Evolutionary conservation across 2,888 invertebrate genomes (phyloP).

Genomic region (Agrypnus murinus): DNA sequence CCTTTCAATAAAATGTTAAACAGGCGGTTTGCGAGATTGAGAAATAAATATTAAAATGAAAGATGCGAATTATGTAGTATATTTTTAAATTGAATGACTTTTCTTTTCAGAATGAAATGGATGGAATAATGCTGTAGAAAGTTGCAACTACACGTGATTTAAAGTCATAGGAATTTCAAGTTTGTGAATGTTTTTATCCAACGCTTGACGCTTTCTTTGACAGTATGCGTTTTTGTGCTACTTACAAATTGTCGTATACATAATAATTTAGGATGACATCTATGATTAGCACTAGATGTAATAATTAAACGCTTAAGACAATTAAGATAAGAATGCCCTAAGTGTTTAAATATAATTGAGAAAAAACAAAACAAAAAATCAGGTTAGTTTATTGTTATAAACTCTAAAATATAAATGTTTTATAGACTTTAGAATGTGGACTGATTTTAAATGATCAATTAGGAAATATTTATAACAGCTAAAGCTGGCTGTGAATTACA

Average conservation of each 20-base stretch:
- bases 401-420: slow-evolving; percentile 55
- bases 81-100: slow-evolving; percentile 9
- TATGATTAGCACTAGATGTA: slow-evolving; percentile 45
- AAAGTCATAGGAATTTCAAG: slow-evolving; percentile 41
- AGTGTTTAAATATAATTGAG: slow-evolving; percentile 44
- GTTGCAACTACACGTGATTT: slow-evolving; percentile 30
- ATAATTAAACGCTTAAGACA: slow-evolving; percentile 42
- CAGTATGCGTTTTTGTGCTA: slow-evolving; percentile 47
- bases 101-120: slow-evolving; percentile 59
- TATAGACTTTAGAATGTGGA: slow-evolving; percentile 59
- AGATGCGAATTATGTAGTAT: slow-evolving; percentile 1
- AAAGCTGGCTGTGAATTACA: slow-evolving; percentile 36
- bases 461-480: slow-evolving; percentile 37
- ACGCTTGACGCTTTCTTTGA: slow-evolving; percentile 48
- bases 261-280: slow-evolving; percentile 39
- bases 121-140: slow-evolving; percentile 59
- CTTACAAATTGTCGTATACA: slow-evolving; percentile 48
- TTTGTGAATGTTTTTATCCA: slow-evolving; percentile 38
- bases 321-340: slow-evolving; percentile 31
- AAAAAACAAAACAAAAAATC: slow-evolving; percentile 21
- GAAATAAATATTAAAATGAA: no score
- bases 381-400: slow-evolving; percentile 47
- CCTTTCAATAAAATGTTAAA: no score
- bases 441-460: slow-evolving; percentile 56
- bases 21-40: no score